These are phyloP conservation scores for Apotomis capreana DNA, from an alignment of 2,888 invertebrate genomes.

Conservation along the genomic window DNA sequence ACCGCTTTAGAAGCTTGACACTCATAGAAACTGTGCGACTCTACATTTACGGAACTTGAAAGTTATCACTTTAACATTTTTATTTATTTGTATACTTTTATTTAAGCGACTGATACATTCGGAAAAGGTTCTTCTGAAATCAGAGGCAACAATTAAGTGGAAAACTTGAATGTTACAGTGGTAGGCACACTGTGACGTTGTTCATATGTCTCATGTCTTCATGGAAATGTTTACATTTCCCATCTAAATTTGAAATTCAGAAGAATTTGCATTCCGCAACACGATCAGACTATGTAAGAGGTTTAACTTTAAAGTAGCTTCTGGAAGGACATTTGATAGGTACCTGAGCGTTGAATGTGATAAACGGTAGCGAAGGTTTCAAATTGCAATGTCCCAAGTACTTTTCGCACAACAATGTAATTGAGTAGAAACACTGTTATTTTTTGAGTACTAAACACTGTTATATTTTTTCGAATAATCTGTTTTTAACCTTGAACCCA, in stretches of 20 bases:
- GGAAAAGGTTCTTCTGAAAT: neutral
- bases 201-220: slow-evolving; percentile 16
- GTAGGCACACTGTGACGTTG: slow-evolving; percentile 8
- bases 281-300: neutral
- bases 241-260: slow-evolving; percentile 11
- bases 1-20: slow-evolving; percentile 28
- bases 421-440: neutral
- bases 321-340: slow-evolving; percentile 27
- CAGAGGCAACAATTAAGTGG: neutral
- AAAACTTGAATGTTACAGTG: neutral
- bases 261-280: neutral
- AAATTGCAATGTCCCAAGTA: slow-evolving; percentile 45
- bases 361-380: slow-evolving; percentile 42
- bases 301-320: slow-evolving; percentile 11
- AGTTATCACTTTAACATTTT: neutral
- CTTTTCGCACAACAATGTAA: neutral
- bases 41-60: slow-evolving; percentile 4
- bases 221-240: slow-evolving; percentile 27
- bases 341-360: slow-evolving; percentile 21
- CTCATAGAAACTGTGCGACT: slow-evolving; percentile 1
- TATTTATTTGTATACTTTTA: neutral
- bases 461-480: neutral
- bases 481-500: slow-evolving; percentile 52
- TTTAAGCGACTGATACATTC: too few relatives aligned
- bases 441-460: neutral